Base-by-base conservation (phyloP, 2,797 vertebrate genomes). In the Arremon aurantiirostris region DNA sequence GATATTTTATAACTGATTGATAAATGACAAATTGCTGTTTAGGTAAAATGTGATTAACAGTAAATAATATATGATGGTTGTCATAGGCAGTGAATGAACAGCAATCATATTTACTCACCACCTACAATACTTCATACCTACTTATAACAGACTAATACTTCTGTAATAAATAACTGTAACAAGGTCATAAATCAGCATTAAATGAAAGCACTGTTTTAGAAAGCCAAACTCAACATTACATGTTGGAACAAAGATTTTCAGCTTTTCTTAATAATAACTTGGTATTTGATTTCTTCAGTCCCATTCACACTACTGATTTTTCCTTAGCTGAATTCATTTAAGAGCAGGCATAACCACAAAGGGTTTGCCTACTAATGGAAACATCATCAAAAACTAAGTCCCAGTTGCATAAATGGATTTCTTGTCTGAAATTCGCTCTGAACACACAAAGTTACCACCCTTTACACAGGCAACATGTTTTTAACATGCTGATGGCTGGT, bases 121-220 rank as follows among this genome's bases (percentile, higher is more conserved):
- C 81, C 60, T 91, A 82, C 35, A 78, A 80, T 89, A 81, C 65
- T 91, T 95, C 61, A 72, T 88, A 89, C 88, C 75, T 87, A 42
- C 93, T 90, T 93, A 77, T 16, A 91, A 66, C 63, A 52, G 79
- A 63, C 82, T 82, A 68, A 87, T 92, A 89, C 27, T 65, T 89
- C 53, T 85, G 65, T 70, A 94, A 94, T 94, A 93, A 93, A 95
- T 92, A 95, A 92, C 57, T 5, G 4, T 82, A 94, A 89, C 73
- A 89, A 85, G 79, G 44, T 49, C 78, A 90, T 92, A 95, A 93
- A 93, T 90, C 75, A 89, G 56, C 49, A 90, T 91, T 93, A 93
- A 95, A 85, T 71, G 26, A 89, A 82, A 85, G 26, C 37, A 28
- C 69, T 86, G 46, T 59, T 94, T 91, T 47, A 89, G 89, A 92